These are phyloP conservation scores for Pedionomus torquatus DNA, from an alignment of 2,113 vertebrate genomes.

Conservation along the genomic window DNA sequence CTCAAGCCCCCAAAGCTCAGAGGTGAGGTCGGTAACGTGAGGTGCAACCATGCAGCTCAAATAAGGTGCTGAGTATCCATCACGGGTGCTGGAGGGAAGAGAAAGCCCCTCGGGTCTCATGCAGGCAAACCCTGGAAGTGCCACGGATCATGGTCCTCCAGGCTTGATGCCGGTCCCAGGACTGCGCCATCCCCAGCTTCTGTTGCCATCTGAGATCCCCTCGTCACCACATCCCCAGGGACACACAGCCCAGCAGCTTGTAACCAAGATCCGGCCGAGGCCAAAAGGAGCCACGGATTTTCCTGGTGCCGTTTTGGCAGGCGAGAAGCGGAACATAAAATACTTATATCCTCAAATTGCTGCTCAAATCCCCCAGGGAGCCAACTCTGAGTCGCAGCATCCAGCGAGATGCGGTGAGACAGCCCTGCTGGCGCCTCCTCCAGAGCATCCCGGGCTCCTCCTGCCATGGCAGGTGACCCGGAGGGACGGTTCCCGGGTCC, in stretches of 20 bases:
- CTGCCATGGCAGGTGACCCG: not conserved
- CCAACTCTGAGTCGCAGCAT: not conserved
- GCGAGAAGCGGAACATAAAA: not conserved
- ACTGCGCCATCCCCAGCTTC: fast-evolving
- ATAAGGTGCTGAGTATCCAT: not conserved
- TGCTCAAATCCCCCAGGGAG: not conserved
- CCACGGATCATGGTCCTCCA: fast-evolving
- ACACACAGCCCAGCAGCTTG: fast-evolving
- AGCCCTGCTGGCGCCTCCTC: not conserved
- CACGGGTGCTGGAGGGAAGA: fast-evolving
- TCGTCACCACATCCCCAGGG: not conserved
- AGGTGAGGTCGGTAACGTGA: not conserved
- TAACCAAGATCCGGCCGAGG: not conserved
- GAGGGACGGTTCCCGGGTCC: fast-evolving
- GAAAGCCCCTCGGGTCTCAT: not conserved
- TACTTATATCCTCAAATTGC: slow-evolving; percentile 30
- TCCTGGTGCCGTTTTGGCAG: not conserved
- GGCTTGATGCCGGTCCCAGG: not conserved
- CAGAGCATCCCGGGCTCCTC: fast-evolving
- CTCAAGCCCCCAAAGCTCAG: not conserved
- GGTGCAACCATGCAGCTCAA: fast-evolving
- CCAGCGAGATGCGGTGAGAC: fast-evolving
- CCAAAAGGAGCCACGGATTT: fast-evolving
- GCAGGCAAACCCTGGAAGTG: not conserved
- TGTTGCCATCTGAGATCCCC: not conserved